phyloP scores from a whole-genome alignment of 1,140 invertebrate genomes.

The Nymphalis io region DNA sequence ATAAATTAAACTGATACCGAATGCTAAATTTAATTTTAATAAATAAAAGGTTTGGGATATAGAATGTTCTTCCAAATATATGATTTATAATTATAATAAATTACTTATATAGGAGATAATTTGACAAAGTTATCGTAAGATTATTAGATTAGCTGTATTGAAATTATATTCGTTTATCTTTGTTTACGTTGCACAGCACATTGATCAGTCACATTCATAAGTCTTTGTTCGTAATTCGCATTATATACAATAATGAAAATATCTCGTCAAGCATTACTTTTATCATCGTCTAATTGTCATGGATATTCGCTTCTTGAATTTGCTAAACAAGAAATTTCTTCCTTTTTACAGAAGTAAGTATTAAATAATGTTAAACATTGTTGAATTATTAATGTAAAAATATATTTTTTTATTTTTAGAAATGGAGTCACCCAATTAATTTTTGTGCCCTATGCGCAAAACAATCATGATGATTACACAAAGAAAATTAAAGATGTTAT shows the following conservation, averaged over 20 bases:
- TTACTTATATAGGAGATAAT: background rate
- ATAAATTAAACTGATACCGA: too few species aligned
- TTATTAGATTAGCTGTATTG: constrained; percentile 21
- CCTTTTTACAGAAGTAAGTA: constrained; percentile 83
- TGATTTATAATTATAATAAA: background rate
- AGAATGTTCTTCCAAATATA: background rate
- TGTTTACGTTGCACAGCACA: background rate
- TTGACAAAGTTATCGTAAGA: background rate
- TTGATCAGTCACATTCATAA: constrained; percentile 1
- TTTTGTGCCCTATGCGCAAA: constrained; percentile 89
- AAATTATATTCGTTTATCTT: constrained; percentile 20
- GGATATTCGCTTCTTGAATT: constrained; percentile 85
- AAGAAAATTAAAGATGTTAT: constrained; percentile 83
- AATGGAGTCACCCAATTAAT: constrained; percentile 84
- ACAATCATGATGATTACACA: constrained; percentile 85
- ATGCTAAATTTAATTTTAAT: too few species aligned
- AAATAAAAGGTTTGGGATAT: too few species aligned
- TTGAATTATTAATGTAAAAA: background rate
- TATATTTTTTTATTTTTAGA: constrained; percentile 70
- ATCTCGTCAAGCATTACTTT: constrained; percentile 81
- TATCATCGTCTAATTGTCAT: constrained; percentile 87
- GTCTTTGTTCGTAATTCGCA: background rate
- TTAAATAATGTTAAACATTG: background rate
- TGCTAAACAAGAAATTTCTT: constrained; percentile 83
- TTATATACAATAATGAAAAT: constrained; percentile 46